phyloP scores from a whole-genome alignment of 1,140 invertebrate species.

The Pogonus chalceus region DNA sequence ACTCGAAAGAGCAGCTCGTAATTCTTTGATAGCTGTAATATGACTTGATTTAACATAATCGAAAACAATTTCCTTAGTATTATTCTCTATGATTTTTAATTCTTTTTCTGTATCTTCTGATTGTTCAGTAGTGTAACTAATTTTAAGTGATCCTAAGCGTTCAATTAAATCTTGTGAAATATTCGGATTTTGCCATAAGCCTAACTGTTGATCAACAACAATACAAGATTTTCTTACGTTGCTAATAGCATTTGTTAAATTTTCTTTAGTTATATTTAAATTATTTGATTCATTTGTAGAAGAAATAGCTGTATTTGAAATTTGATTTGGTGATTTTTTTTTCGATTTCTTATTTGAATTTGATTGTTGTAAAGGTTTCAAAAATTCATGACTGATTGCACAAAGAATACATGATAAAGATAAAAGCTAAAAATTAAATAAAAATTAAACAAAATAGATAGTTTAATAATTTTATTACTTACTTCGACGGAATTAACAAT shows the following conservation, averaged over 20 bases:
- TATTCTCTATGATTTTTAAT: too few species aligned
- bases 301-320: too few species aligned
- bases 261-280: background rate
- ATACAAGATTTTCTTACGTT: background rate
- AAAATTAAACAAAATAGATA: too few species aligned
- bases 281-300: background rate
- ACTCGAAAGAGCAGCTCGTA: background rate
- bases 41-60: background rate
- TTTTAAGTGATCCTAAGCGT: background rate
- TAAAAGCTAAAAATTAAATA: background rate
- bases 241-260: background rate
- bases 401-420: background rate
- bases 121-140: background rate
- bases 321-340: too few species aligned
- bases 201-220: background rate
- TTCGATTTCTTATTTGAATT: too few species aligned
- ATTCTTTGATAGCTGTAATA: background rate
- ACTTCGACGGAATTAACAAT: constrained; percentile 30
- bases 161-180: background rate
- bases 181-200: background rate
- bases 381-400: background rate
- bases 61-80: background rate
- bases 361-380: background rate
- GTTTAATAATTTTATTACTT: too few species aligned
- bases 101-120: too few species aligned